Conservation (phyloP, 1,140 invertebrate species). For the Saxidomus purpurata region DNA sequence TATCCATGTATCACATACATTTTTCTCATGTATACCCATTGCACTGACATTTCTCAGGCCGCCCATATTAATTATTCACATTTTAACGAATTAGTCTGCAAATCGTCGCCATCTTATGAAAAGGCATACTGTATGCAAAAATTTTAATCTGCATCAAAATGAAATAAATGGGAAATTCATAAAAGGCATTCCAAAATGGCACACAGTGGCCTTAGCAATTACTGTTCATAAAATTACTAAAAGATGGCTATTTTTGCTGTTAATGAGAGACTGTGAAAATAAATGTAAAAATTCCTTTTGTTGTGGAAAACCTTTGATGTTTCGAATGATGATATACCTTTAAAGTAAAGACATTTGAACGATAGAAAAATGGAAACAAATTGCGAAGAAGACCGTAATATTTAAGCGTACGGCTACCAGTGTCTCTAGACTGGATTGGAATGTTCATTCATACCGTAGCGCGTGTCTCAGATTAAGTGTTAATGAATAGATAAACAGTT, state of each 20-base stretch:
- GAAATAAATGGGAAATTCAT: slow-evolving; percentile 3
- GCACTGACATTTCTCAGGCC: not conserved
- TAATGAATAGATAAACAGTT: slow-evolving; percentile 26
- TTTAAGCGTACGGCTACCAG: not conserved
- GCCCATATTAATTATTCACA: slow-evolving; percentile 2
- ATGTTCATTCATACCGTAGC: slow-evolving; percentile 30
- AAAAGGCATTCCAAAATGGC: not conserved
- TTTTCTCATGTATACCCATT: no score
- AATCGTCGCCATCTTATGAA: not conserved
- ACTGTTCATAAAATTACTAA: slow-evolving; percentile 24
- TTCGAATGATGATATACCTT: not conserved
- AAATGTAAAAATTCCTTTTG: slow-evolving; percentile 21
- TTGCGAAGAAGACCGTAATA: not conserved
- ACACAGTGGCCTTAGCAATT: not conserved
- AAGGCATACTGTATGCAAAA: not conserved
- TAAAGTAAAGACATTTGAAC: not conserved
- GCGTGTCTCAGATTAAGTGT: slow-evolving; percentile 16
- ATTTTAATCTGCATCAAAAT: slow-evolving; percentile 2
- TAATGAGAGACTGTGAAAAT: slow-evolving; percentile 23
- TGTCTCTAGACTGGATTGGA: not conserved
- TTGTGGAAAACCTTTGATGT: slow-evolving; percentile 33
- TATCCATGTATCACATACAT: no score
- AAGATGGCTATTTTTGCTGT: not conserved
- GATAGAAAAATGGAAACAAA: slow-evolving; percentile 32
- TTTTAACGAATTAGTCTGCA: not conserved